These are phyloP conservation scores for Drosophila putrida DNA, from an alignment of 2,888 invertebrate species.

Conservation along the genomic window DNA sequence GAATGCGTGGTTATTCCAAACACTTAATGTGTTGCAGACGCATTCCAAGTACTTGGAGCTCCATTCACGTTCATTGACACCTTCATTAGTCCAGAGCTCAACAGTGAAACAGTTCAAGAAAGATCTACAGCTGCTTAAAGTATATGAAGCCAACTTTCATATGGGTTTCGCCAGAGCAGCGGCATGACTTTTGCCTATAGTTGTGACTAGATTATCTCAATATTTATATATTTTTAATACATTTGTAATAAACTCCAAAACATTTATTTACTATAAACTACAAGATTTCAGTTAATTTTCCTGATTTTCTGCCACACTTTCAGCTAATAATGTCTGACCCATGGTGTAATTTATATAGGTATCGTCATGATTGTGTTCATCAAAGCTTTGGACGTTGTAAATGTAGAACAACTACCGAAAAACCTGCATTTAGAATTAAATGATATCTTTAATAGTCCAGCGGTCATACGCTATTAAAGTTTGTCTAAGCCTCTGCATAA, in stretches of 20 bases:
- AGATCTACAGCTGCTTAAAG: constrained; percentile 28
- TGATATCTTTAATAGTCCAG: too few species aligned
- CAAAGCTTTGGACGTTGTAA: too few species aligned
- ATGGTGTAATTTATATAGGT: too few species aligned
- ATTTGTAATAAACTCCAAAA: background rate
- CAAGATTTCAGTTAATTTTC: background rate
- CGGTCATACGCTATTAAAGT: too few species aligned
- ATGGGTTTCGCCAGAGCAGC: constrained; percentile 42
- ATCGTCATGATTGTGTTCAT: too few species aligned
- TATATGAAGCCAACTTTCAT: constrained; percentile 19
- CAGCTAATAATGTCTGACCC: background rate
- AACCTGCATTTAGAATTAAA: too few species aligned
- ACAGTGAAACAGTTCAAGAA: constrained; percentile 37
- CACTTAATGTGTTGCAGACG: constrained; percentile 30
- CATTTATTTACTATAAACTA: background rate
- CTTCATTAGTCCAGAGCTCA: constrained; percentile 14
- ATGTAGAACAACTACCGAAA: too few species aligned
- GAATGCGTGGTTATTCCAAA: constrained; percentile 35
- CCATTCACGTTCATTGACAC: constrained; percentile 28
- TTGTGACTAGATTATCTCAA: background rate
- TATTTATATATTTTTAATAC: too few species aligned
- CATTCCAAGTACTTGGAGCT: constrained; percentile 56
- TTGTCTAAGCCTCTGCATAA: too few species aligned
- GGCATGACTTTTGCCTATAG: background rate
- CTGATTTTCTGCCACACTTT: background rate